These are phyloP conservation scores for Conus betulinus DNA, from an alignment of 1,140 invertebrate genomes.

Conservation along the genomic window DNA sequence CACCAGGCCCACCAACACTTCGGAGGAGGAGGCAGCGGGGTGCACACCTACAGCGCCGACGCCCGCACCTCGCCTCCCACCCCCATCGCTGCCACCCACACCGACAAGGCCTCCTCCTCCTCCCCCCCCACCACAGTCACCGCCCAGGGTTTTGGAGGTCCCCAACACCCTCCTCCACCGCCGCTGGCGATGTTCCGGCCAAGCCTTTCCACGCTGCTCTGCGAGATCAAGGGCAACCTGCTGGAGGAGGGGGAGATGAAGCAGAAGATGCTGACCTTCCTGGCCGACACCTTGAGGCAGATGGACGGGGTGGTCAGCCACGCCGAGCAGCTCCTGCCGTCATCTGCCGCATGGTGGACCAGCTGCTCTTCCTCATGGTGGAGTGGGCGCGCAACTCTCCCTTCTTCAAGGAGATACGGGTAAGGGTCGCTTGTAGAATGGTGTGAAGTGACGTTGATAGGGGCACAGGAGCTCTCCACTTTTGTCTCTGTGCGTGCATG, in stretches of 20 bases:
- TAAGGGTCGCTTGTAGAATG: slow-evolving; percentile 70
- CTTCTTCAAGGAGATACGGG: slow-evolving; percentile 99
- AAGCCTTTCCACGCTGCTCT: slow-evolving; percentile 66
- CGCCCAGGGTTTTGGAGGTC: neutral
- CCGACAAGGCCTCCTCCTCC: neutral
- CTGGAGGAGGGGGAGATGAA: slow-evolving; percentile 69
- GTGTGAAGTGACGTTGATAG: no score
- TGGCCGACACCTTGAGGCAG: slow-evolving; percentile 64
- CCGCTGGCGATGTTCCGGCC: slow-evolving; percentile 20
- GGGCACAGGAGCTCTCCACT: no score
- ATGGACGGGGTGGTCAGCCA: slow-evolving; percentile 47
- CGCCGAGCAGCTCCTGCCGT: slow-evolving; percentile 77
- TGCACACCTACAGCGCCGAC: neutral
- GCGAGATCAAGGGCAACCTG: slow-evolving; percentile 69
- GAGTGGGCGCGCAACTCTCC: slow-evolving; percentile 98
- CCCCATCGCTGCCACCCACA: neutral
- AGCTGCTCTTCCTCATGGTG: slow-evolving; percentile 98
- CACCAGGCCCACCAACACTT: neutral
- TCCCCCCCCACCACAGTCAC: neutral
- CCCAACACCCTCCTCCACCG: neutral
- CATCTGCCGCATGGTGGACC: slow-evolving; percentile 99
- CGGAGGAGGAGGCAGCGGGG: neutral
- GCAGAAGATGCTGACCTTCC: slow-evolving; percentile 70
- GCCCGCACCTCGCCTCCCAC: neutral
- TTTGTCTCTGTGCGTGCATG: no score